phyloP scores from a whole-genome alignment of 92 coral and sea anemone species.

The Parazoanthus darwini region DNA sequence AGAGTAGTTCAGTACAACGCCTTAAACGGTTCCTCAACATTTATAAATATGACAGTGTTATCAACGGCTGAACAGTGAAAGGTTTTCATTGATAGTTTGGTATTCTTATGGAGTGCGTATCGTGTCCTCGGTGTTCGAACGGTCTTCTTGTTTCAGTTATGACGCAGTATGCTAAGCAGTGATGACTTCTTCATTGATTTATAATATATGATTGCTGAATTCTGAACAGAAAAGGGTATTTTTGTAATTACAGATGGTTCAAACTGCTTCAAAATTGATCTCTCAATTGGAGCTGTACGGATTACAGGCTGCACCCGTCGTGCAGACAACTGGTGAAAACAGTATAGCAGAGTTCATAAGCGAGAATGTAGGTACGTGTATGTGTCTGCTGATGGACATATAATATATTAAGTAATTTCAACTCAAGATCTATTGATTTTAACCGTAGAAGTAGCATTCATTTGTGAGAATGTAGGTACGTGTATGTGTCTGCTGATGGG shows the following conservation, averaged over 20 bases:
- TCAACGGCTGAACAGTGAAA: no score
- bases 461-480: slow-evolving; percentile 32
- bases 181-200: no score
- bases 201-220: not conserved
- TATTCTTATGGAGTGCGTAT: no score
- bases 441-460: not conserved
- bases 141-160: no score
- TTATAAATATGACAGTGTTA: no score
- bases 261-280: slow-evolving; percentile 32
- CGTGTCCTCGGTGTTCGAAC: no score
- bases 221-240: no score
- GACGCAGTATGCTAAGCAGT: no score
- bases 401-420: not conserved
- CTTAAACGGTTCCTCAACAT: no score
- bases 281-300: slow-evolving; percentile 28
- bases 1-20: no score
- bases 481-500: not conserved
- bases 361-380: slow-evolving; percentile 36
- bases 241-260: slow-evolving; percentile 17
- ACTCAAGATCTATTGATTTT: not conserved
- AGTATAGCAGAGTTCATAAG: not conserved
- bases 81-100: no score
- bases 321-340: not conserved
- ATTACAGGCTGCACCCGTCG: slow-evolving; percentile 33
- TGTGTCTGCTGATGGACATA: not conserved